These are phyloP conservation scores for Cremastobaeus sp. DNA, from an alignment of 2,888 invertebrate species.

Conservation along the genomic window DNA sequence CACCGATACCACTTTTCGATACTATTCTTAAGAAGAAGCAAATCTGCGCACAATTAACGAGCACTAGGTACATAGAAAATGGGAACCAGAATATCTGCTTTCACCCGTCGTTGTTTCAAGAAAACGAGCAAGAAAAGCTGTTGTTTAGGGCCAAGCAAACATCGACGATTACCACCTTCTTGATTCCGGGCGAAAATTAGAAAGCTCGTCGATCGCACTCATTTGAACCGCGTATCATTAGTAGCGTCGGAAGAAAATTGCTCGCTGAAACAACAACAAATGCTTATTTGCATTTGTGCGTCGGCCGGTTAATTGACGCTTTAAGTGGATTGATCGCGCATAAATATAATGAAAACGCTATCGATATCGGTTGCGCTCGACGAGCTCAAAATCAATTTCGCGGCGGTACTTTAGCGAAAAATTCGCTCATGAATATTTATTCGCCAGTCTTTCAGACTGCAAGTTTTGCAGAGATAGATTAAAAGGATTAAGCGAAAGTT, in stretches of 20 bases:
- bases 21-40: constrained; percentile 39
- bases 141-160: too few species aligned
- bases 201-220: constrained; percentile 5
- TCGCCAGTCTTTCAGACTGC: background rate
- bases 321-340: background rate
- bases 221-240: constrained; percentile 1
- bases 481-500: constrained; percentile 12
- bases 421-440: background rate
- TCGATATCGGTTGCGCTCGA: constrained; percentile 1
- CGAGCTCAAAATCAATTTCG: constrained; percentile 1
- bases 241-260: too few species aligned
- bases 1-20: constrained; percentile 48
- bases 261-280: background rate
- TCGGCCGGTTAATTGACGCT: constrained; percentile 2
- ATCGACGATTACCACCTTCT: too few species aligned
- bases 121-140: too few species aligned
- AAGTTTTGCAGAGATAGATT: constrained; percentile 2
- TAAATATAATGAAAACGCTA: constrained; percentile 2
- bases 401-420: too few species aligned
- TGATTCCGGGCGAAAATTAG: too few species aligned
- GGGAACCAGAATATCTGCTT: constrained; percentile 4
- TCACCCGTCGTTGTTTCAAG: too few species aligned
- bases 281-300: background rate
- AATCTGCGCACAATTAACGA: constrained; percentile 43
- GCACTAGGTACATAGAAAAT: constrained; percentile 35